Evolutionary conservation across 2,888 invertebrate genomes (phyloP), one percentile per base, ranked within the genome.

Genomic region (Linhomoeus sp.): DNA sequence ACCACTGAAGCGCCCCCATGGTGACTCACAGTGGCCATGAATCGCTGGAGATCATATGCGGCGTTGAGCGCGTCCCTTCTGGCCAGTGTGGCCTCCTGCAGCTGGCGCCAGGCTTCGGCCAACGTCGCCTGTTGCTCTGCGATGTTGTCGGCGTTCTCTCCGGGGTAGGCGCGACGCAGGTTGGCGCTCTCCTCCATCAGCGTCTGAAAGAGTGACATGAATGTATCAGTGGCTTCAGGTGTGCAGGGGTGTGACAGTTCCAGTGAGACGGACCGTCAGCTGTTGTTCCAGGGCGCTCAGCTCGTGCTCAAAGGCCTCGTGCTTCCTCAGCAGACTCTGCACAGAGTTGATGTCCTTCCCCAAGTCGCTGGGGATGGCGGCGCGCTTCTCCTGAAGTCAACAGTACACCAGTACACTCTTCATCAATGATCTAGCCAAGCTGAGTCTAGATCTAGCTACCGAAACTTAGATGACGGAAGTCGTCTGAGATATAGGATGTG

Each of bases 221-320:
- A n/a, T n/a, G n/a, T n/a, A n/a, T n/a, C n/a, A n/a, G n/a, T n/a
- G n/a, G n/a, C n/a, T n/a, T n/a, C n/a, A n/a, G n/a, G n/a, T n/a
- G n/a, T n/a, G n/a, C n/a, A n/a, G n/a, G n/a, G n/a, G n/a, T n/a
- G n/a, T n/a, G n/a, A n/a, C n/a, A n/a, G n/a, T n/a, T n/a, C n/a
- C n/a, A n/a, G n/a, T n/a, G n/a, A n/a, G n/a, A n/a, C n/a, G n/a
- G n/a, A 72, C 78, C 70, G 82, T 80, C 35, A 86, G 70, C 66
- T 86, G 87, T 0, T 85, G 87, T 61, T 92, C 88, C 20, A 92
- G 71, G 0, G 88, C 84, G 1, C 82, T 79, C 48, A 92, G 69
- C 64, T 94, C 92, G 63, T 86, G 88, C 67, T 88, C 87, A 55
- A 84, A 82, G 1, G 82, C 80, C 67, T 88, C 88, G 63, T 92